Percentiles rank a stretch among this genome's conserved stretches.
Conservation (phyloP, 2,797 vertebrate genomes). For the Anniella stebbinsi region DNA sequence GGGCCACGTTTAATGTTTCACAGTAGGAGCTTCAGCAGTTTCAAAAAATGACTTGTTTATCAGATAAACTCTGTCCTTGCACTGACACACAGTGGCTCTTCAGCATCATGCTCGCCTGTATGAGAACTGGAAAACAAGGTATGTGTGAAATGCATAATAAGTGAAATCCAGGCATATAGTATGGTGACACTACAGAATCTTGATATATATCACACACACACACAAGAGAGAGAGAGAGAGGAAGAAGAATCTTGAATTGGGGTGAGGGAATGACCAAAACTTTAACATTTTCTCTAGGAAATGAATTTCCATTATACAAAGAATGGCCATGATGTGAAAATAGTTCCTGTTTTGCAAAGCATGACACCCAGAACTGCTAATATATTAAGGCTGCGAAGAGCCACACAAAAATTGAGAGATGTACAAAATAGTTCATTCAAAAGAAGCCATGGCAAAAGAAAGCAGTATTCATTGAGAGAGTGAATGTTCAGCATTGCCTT, state of each 20-base stretch:
- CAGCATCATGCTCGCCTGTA: conserved; percentile 75
- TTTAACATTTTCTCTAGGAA: conserved; percentile 56
- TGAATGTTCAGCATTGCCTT: neutral
- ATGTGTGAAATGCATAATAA: conserved; percentile 68
- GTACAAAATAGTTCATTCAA: neutral
- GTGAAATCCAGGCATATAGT: conserved; percentile 60
- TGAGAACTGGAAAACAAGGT: conserved; percentile 70
- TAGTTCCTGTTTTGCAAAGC: conserved; percentile 48
- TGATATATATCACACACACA: conserved; percentile 16
- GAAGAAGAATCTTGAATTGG: neutral
- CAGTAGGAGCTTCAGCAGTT: conserved; percentile 83
- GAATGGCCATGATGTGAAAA: conserved; percentile 35
- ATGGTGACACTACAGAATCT: conserved; percentile 48
- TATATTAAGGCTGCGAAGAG: neutral
- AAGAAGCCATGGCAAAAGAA: neutral
- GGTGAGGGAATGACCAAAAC: conserved; percentile 10
- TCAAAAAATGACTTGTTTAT: conserved; percentile 86
- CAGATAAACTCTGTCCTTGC: conserved; percentile 83
- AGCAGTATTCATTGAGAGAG: neutral
- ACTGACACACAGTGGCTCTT: conserved; percentile 80
- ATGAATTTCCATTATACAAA: conserved; percentile 50
- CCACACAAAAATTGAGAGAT: neutral
- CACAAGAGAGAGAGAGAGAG: neutral
- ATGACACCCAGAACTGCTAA: conserved; percentile 3
- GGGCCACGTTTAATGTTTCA: conserved; percentile 83